A percentile compares a stretch with the other conserved stretches of the same genome.
These are phyloP conservation scores for Dicranocentrus wangi DNA, from an alignment of 2,888 invertebrate species.

Conservation along the genomic window DNA sequence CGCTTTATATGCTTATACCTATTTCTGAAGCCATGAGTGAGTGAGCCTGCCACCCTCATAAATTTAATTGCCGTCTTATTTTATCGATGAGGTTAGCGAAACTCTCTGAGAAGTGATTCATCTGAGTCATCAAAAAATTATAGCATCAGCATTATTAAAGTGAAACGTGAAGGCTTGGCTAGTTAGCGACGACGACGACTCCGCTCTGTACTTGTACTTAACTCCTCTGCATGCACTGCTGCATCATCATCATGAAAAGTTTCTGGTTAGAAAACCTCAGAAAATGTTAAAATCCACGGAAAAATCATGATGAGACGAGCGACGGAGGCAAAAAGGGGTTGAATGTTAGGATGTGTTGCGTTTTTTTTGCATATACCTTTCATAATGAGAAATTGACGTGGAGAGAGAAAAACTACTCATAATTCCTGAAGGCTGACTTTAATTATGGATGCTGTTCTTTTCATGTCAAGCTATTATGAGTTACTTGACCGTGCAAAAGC, in stretches of 20 bases:
- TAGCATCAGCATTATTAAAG: conserved; percentile 1
- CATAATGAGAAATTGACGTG: conserved; percentile 20
- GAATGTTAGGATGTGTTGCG: background rate
- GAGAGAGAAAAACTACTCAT: conserved; percentile 39
- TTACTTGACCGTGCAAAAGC: conserved; percentile 54
- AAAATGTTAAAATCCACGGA: conserved; percentile 1
- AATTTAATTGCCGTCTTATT: conserved; percentile 14
- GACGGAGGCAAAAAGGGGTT: conserved; percentile 15
- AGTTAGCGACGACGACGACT: no score
- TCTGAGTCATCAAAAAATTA: conserved; percentile 46
- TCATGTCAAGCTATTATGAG: conserved; percentile 58
- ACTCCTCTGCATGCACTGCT: no score
- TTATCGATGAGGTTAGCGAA: conserved; percentile 26
- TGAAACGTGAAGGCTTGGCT: conserved; percentile 15
- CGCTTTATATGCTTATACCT: no score
- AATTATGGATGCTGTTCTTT: conserved; percentile 62
- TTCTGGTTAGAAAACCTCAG: no score
- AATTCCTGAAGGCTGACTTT: conserved; percentile 61
- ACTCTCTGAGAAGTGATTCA: conserved; percentile 32
- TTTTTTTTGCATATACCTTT: conserved; percentile 14
- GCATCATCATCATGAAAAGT: no score
- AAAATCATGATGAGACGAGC: no score
- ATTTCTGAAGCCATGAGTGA: no score
- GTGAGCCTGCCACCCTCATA: background rate
- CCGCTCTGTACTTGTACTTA: background rate